Percentiles rank a stretch among this genome's conserved stretches.
phyloP scores from a whole-genome alignment of 92 coral and sea anemone genomes.

The Heliopora coerulea region DNA sequence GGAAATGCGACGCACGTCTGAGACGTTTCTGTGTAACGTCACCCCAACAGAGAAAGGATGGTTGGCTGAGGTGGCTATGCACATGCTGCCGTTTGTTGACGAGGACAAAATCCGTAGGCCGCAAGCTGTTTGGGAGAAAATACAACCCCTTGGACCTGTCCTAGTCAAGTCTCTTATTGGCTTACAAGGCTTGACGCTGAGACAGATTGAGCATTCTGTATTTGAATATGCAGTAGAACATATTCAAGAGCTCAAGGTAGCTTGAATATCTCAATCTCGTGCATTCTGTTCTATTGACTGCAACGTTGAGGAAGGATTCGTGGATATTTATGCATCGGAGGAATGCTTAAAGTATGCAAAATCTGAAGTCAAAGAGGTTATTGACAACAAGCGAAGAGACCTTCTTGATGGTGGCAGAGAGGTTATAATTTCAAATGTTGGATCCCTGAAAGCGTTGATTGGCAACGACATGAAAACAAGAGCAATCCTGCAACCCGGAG shows the following conservation, averaged over 20 bases:
- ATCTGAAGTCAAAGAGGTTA: not conserved
- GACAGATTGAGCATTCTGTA: slow-evolving; percentile 21
- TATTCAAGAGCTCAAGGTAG: too few relatives aligned
- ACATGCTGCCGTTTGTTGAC: slow-evolving; percentile 34
- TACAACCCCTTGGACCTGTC: slow-evolving; percentile 21
- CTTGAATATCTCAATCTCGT: too few relatives aligned
- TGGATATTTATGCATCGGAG: slow-evolving; percentile 14
- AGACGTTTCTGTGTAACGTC: slow-evolving; percentile 67
- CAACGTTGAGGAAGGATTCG: slow-evolving; percentile 16
- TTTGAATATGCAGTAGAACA: not conserved
- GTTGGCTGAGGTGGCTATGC: slow-evolving; percentile 61
- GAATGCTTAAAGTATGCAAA: slow-evolving; percentile 1
- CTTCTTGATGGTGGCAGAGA: slow-evolving; percentile 15
- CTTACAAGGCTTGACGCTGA: slow-evolving; percentile 10
- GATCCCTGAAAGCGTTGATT: slow-evolving; percentile 20
- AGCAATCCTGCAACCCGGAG: slow-evolving; percentile 17
- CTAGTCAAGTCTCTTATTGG: slow-evolving; percentile 31
- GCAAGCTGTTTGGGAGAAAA: not conserved
- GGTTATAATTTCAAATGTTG: slow-evolving; percentile 24
- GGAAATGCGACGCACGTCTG: slow-evolving; percentile 67
- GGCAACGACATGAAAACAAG: slow-evolving; percentile 18
- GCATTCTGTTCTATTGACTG: slow-evolving; percentile 21
- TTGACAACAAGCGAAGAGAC: not conserved
- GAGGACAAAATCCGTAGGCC: not conserved
- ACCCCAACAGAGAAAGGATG: slow-evolving; percentile 78